Base-by-base conservation (phyloP, 2,113 vertebrate species). In the Ameiurus melas region DNA sequence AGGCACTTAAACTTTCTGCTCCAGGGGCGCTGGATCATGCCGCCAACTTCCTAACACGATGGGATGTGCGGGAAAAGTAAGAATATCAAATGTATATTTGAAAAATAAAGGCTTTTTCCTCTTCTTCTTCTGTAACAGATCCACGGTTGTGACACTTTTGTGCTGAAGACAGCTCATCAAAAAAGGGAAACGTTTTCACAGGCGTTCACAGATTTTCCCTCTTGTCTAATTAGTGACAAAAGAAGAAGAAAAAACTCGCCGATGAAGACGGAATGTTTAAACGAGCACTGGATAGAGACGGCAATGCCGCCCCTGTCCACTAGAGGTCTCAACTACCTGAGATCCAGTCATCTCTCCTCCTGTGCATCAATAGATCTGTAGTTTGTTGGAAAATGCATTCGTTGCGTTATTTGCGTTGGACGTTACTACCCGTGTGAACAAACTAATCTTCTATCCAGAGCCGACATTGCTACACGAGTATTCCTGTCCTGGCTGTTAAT, bases 161-260 rank as follows among this genome's bases (percentile, higher is more conserved):
- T 20, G 22, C 77, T 33, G 27, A 80, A 58, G 75, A 22, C 39
- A 43, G 43, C 75, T 47, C 20, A 77, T 47, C 12, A 47, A 47
- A 77, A 77, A 22, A 13, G 25, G n/a, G 51, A 79, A 53, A 53
- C 5, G 14, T 80, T 33, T 57, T 57, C 51, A 33, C 51, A 20
- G 13, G 19, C 78, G 25, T 58, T 81, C 19, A 58, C 55, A 36
- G 53, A 22, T 81, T 58, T 36, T 36, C 5, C 53, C 17, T 81
- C 30, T 81, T 58, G 53, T 58, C 79, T 81, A 58, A 58, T 81
- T 81, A 81, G 17, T 36, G 79, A 47, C 5, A 47, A 47, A 81
- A 58, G 30, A 22, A 17, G 1, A 51, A 55, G 16, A 33, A 14
- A n/a, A 13, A 4, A 39, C 17, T 20, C 3, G 1, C 43, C 53